A percentile compares a stretch with the other conserved stretches of the same genome.
Evolutionary conservation across 1,140 invertebrate species (phyloP).

Genomic region (Calliopsis andreniformis): DNA sequence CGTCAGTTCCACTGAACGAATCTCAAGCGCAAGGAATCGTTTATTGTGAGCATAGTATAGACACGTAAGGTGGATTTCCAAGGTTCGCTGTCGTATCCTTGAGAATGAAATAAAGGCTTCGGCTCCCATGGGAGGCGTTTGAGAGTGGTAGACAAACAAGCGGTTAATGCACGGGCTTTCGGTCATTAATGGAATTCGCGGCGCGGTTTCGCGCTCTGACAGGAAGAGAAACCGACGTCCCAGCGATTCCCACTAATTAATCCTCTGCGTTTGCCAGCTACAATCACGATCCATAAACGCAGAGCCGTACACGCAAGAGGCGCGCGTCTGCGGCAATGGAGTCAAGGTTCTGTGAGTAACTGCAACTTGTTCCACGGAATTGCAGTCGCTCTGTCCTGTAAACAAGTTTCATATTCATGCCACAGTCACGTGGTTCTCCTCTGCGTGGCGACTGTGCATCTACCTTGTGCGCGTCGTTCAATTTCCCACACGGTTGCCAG

Average conservation of each 20-base stretch:
- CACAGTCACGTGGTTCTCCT: constrained; percentile 24
- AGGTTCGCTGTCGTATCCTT: not conserved
- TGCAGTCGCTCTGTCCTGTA: constrained; percentile 36
- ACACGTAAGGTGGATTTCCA: not conserved
- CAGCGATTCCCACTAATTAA: not conserved
- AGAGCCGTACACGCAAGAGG: not conserved
- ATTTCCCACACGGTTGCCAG: constrained; percentile 34
- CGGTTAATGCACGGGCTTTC: not conserved
- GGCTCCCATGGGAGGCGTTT: not conserved
- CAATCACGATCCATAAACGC: constrained; percentile 5
- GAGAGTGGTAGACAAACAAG: not conserved
- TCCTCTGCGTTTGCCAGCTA: too few relatives aligned
- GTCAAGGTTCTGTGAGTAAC: constrained; percentile 56
- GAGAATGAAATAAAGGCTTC: not conserved
- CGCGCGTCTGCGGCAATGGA: constrained; percentile 40
- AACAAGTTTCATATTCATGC: constrained; percentile 61
- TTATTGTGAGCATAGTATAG: not conserved
- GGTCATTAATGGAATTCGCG: not conserved
- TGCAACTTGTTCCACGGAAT: constrained; percentile 52
- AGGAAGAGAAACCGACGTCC: not conserved
- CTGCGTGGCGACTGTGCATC: constrained; percentile 15
- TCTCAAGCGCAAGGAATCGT: not conserved
- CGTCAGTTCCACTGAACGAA: constrained; percentile 1
- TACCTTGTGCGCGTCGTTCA: constrained; percentile 17
- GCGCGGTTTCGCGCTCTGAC: not conserved